phyloP scores from a whole-genome alignment of 1,140 invertebrate genomes.

The Schlechtendalia chinensis region DNA sequence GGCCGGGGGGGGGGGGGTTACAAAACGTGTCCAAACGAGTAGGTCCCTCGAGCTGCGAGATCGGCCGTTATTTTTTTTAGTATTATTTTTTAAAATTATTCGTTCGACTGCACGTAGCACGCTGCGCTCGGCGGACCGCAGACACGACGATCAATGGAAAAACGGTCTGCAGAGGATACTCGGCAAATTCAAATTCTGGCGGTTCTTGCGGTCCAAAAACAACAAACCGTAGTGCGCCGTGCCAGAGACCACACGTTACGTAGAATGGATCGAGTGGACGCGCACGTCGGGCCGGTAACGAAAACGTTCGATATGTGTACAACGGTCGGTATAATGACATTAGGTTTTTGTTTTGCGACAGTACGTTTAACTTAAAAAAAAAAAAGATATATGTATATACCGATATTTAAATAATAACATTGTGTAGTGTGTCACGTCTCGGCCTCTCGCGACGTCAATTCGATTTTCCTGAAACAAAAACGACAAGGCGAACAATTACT shows the following conservation, averaged over 20 bases:
- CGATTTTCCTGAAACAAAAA: slow-evolving; percentile 37
- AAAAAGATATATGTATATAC: no score
- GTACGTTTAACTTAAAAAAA: background rate
- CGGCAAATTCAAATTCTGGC: slow-evolving; percentile 43
- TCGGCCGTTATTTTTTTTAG: no score
- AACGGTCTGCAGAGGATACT: slow-evolving; percentile 32
- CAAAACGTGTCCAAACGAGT: no score
- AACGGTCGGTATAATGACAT: no score
- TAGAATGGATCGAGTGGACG: no score
- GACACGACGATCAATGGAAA: slow-evolving; percentile 24
- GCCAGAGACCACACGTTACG: no score
- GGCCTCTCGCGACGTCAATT: background rate
- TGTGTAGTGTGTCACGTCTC: no score
- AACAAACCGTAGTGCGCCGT: slow-evolving; percentile 11
- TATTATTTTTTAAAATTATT: background rate
- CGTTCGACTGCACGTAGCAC: background rate
- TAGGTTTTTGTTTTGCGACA: no score
- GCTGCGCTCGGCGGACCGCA: background rate
- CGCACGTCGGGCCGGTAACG: no score
- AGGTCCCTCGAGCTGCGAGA: no score
- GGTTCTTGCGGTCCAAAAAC: slow-evolving; percentile 17
- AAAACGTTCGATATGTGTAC: no score
- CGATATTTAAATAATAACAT: slow-evolving; percentile 10
- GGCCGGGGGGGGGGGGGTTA: no score
- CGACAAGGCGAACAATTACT: background rate